Base-by-base conservation (phyloP, 37 sponge, comb jelly and placozoan species). In the Corticium candelabrum region DNA sequence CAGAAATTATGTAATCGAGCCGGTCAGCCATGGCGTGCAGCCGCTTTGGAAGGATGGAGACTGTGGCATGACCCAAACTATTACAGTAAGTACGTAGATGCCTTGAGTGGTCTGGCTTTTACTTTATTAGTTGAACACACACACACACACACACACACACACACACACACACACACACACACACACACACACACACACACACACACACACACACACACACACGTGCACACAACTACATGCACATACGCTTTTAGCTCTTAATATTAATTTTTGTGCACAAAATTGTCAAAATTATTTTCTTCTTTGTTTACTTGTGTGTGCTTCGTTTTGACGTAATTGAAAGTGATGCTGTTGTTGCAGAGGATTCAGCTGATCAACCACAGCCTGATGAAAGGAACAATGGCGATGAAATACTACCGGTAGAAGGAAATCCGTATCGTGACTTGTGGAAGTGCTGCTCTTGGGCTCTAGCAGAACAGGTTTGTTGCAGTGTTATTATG, bases 51-150 rank as follows among this genome's bases (percentile, higher is more conserved):
- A 3, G 99, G 99, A 2, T 87, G 93, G 87, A 84, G 85, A 69
- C 85, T 94, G 3, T 83, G 83, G 76, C 90, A 98, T 78, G 99
- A 98, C 75, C 95, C 90, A 27, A 98, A 98, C 85, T 80, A 70
- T 34, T 29, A 32, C 36, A 11, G 56, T 43, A 43, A 43, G 56
- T 43, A 21, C n/a, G n/a, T n/a, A n/a, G n/a, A n/a, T n/a, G n/a
- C n/a, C n/a, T n/a, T n/a, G n/a, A n/a, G n/a, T n/a, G n/a, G n/a
- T n/a, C n/a, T n/a, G n/a, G n/a, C n/a, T n/a, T n/a, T n/a, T n/a
- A n/a, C n/a, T n/a, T 7, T 71, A 34, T 71, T 5, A n/a, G 29
- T 29, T 31, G 11, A 21, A 7, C 5, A n/a, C 34, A 5, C 72
- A 68, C 72, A 79, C 62, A n/a, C 62, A 32, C 32, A 4, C 29